Base-by-base conservation (phyloP, 2,888 invertebrate species). In the Andrena trimmerana region DNA sequence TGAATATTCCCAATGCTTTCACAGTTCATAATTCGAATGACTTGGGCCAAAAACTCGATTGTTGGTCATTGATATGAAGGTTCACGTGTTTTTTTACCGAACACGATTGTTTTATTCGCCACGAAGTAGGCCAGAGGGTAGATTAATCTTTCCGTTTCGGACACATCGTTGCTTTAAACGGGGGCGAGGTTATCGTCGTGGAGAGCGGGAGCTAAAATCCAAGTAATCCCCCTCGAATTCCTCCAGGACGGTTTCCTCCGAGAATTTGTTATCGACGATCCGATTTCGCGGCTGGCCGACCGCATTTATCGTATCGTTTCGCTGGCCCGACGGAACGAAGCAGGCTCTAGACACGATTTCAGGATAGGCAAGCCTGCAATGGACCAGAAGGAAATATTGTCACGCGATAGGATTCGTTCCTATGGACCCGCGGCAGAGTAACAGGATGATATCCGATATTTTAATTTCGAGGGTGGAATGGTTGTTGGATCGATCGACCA, bases 251-350 rank as follows among this genome's bases (percentile, higher is more conserved):
- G 31, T 52, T 57, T 27, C 29, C 60, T 57, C 24, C 36, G 29
- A 50, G 67, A 77, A 73, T 85, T 81, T 78, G 74, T 81, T 84
- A 84, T 84, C 84, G 81, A 29, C 60, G 78, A 85, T 81, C 75
- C 85, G 85, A 84, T 84, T 81, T 84, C 85, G 84, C 85, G 85
- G 84, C 74, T 81, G 80, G 72, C 48, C 77, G 84, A 24, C 13
- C 76, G 70, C 70, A 65, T 83, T 70, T 80, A 80, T 84, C 84
- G 83, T 75, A 75, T 71, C 82, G 75, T 20, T 74, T 48, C 52
- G 54, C 42, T 20, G 29, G 66, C 57, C 77, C 60, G 70, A 24
- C 66, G 33, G 24, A 33, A 42, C 65, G 65, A 4, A 52, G 16
- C 62, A 33, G 29, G 29, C 42, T 16, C n/a, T 29, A 24, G 60